These are phyloP conservation scores for Mohoua ochrocephala DNA, from an alignment of 2,113 vertebrate species.

Conservation along the genomic window DNA sequence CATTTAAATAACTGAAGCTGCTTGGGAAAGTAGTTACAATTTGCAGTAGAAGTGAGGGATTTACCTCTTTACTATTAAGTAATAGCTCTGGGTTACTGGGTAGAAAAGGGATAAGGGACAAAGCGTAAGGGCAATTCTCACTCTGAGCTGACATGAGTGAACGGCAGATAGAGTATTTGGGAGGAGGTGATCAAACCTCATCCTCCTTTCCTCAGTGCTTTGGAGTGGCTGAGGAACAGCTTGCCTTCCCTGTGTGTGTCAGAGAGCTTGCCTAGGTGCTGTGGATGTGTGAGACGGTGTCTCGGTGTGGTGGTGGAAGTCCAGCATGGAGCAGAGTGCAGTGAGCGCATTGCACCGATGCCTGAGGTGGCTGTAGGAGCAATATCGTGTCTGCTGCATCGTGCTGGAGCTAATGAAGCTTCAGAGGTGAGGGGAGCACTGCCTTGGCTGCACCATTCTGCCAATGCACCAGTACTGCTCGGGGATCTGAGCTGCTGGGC, in stretches of 20 bases:
- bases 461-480: rapidly evolving
- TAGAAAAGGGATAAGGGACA: background rate
- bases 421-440: background rate
- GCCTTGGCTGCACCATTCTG: background rate
- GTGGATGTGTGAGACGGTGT: rapidly evolving
- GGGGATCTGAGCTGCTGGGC: background rate
- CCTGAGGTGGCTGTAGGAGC: background rate
- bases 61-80: background rate
- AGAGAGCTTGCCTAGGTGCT: background rate
- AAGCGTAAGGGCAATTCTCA: background rate
- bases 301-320: too few relatives aligned
- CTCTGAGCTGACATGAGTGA: background rate
- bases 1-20: background rate
- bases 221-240: background rate
- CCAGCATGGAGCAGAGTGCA: background rate
- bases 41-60: background rate
- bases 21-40: background rate
- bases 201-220: background rate
- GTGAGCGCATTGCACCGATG: background rate
- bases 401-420: background rate
- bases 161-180: background rate
- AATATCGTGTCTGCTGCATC: background rate
- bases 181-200: background rate
- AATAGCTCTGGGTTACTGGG: background rate
- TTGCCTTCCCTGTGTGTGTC: background rate